Conservation (phyloP, 2,797 vertebrate species). For the Poeciliopsis infans region DNA sequence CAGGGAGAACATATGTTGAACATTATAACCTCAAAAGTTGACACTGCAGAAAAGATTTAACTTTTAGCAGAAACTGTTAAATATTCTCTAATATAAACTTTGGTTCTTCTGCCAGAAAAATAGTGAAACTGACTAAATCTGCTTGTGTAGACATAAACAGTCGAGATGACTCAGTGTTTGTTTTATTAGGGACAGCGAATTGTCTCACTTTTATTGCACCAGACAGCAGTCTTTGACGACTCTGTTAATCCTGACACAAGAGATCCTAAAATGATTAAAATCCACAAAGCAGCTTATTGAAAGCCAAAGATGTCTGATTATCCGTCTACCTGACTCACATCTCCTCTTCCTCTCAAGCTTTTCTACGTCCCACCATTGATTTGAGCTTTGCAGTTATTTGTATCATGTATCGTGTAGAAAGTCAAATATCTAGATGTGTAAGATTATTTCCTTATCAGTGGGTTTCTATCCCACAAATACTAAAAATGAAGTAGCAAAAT, state of each 20-base stretch:
- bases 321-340: conserved; percentile 36
- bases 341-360: conserved; percentile 16
- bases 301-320: conserved; percentile 39
- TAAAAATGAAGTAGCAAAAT: not conserved
- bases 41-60: not conserved
- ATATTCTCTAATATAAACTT: not conserved
- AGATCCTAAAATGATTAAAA: conserved; percentile 37
- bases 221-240: conserved; percentile 24
- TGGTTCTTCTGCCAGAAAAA: conserved; percentile 1
- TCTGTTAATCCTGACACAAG: conserved; percentile 35
- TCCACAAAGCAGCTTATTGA: conserved; percentile 49
- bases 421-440: not conserved
- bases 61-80: not conserved
- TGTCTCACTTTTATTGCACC: conserved; percentile 19
- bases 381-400: conserved; percentile 15
- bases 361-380: conserved; percentile 33
- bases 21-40: not conserved
- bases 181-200: conserved; percentile 5
- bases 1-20: not conserved
- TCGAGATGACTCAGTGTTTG: conserved; percentile 10
- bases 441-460: not conserved
- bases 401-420: not conserved
- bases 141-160: not conserved
- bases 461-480: not conserved
- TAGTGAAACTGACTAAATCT: not conserved